These are phyloP conservation scores for Panzeria rudis DNA, from an alignment of 2,888 invertebrate genomes.

Conservation along the genomic window DNA sequence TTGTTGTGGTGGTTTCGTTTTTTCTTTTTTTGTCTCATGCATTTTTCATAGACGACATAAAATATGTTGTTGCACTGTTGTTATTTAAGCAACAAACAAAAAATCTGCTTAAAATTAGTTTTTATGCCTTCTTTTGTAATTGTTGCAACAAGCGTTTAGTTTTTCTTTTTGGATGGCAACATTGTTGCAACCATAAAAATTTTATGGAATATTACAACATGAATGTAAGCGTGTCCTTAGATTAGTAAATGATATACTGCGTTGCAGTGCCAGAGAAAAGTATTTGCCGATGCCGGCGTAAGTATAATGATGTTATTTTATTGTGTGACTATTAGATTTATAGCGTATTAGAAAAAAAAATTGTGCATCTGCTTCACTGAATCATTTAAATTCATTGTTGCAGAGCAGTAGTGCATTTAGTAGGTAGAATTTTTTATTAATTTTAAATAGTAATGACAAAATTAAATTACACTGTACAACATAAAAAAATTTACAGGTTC, in stretches of 20 bases:
- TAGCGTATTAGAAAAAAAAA: too few relatives aligned
- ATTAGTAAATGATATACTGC: not conserved
- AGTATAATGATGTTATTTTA: too few relatives aligned
- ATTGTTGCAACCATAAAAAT: conserved; percentile 41
- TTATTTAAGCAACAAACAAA: not conserved
- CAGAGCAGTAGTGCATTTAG: too few relatives aligned
- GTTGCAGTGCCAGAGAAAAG: too few relatives aligned
- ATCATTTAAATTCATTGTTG: too few relatives aligned
- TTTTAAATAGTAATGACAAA: too few relatives aligned
- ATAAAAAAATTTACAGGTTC: too few relatives aligned
- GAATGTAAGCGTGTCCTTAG: not conserved
- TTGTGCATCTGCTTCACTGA: too few relatives aligned
- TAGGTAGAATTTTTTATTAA: too few relatives aligned
- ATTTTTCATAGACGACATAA: conserved; percentile 42
- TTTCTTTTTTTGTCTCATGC: conserved; percentile 51
- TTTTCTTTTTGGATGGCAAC: not conserved
- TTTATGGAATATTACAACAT: not conserved
- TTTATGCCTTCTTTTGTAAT: conserved; percentile 33
- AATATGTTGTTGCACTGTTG: conserved; percentile 10
- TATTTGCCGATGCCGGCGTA: too few relatives aligned
- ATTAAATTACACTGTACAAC: too few relatives aligned
- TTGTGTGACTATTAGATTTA: too few relatives aligned
- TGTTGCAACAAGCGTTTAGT: not conserved
- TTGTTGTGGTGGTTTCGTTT: conserved; percentile 14
- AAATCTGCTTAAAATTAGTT: conserved; percentile 28